Evolutionary conservation across 2,113 vertebrate species (phyloP).

Genomic region (Salvelinus namaycush): DNA sequence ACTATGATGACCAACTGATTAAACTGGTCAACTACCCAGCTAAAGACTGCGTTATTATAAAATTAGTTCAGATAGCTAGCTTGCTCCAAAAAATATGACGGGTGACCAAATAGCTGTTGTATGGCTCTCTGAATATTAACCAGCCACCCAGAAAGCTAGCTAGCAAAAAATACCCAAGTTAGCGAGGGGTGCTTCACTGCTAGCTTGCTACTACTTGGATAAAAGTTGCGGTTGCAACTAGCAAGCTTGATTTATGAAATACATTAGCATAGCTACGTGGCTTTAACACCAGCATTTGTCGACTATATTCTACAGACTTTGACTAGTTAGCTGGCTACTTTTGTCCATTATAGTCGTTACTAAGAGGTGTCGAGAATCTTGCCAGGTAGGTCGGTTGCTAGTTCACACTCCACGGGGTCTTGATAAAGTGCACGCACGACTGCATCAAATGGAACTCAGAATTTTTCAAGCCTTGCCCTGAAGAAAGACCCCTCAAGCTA

Average conservation of each 20-base stretch:
- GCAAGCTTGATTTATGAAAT: constrained; percentile 4
- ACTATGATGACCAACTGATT: not conserved
- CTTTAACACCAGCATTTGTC: not conserved
- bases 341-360: not conserved
- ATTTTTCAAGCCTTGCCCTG: not conserved
- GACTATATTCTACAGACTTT: not conserved
- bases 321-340: not conserved
- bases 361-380: not conserved
- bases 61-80: not conserved
- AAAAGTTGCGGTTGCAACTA: constrained; percentile 9
- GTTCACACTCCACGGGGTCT: constrained; percentile 4
- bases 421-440: not conserved
- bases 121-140: not conserved
- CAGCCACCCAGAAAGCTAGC: not conserved
- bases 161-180: not conserved
- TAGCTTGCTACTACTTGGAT: constrained; percentile 7
- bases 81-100: not conserved
- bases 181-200: constrained; percentile 1
- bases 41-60: not conserved
- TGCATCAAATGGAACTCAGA: not conserved
- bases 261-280: not conserved
- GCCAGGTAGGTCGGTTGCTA: constrained; percentile 4
- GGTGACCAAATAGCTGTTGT: not conserved
- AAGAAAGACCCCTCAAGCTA: not conserved
- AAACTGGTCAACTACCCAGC: not conserved